Base-by-base conservation (phyloP, 2,113 vertebrate genomes). In the Poecile atricapillus region DNA sequence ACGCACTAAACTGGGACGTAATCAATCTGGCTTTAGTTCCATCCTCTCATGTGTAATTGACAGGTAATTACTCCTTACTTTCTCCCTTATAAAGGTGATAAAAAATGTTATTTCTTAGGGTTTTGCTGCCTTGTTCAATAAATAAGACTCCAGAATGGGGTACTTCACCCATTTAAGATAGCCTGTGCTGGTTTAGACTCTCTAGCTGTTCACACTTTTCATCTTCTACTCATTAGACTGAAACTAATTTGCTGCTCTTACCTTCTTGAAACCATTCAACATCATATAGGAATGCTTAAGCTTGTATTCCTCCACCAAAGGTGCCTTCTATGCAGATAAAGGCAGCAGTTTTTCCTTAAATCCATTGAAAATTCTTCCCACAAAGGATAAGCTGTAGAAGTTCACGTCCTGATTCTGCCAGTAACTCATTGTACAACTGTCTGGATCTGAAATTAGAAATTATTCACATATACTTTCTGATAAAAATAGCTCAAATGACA, bases 341-440 rank as follows among this genome's bases (percentile, higher is more conserved):
- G 31, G 39, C 20, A 78, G 7, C 44, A 30, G 5, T 55, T 52
- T 50, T 90, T 77, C 31, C 59, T 81, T 83, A 89, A 89, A 89
- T 65, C 24, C 43, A 59, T 23, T 25, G 13, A 65, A 89, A 77
- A 86, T 79, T 94, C 53, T 46, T 88, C 13, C 46, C 80, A n/a
- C 46, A 94, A 74, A 83, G 25, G 43, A 80, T 76, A 93, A 91
- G 7, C 41, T 86, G 35, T n/a, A 46, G 35, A 80, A 79, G 28
- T 83, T 80, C 41, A 70, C 3, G n/a, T 62, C 43, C 92, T 80
- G 28, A 94, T 90, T 97, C 53, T 86, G 88, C 46, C 88, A 93
- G 14, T 83, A 81, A 62, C 14, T 73, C 55, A 74, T 69, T 88
- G 71, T 88, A 74, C 31, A 67, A 59, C 50, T 77, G 55, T 67